phyloP scores from a whole-genome alignment of 2,113 vertebrate genomes.

The Dolichallabes microphthalmus region DNA sequence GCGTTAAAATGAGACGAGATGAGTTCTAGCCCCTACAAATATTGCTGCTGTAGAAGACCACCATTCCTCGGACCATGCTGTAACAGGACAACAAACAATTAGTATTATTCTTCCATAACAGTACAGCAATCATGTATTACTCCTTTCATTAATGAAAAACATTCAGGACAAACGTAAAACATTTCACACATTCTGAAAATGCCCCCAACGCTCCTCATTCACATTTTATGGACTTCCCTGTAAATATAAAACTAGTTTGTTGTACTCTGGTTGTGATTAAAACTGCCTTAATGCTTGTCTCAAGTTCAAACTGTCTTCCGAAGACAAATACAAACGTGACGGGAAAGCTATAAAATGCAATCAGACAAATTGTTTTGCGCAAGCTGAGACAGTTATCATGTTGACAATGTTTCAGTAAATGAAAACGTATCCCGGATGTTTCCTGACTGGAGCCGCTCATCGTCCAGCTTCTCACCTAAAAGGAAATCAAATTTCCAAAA shows the following conservation, averaged over 20 bases:
- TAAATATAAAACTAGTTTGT: not conserved
- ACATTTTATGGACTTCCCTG: not conserved
- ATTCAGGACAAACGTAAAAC: not conserved
- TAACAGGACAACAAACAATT: not conserved
- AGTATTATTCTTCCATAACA: not conserved
- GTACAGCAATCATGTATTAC: not conserved
- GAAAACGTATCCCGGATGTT: conserved; percentile 6
- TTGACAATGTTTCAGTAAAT: conserved; percentile 15
- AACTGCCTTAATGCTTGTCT: not conserved
- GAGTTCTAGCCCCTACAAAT: too few species aligned
- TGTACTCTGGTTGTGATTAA: not conserved
- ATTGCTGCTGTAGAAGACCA: not conserved
- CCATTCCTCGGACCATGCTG: not conserved
- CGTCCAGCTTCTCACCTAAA: not conserved
- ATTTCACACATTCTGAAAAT: not conserved
- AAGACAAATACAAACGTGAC: not conserved
- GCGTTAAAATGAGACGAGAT: too few species aligned
- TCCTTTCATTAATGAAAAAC: not conserved
- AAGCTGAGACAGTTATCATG: not conserved
- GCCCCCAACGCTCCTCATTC: not conserved
- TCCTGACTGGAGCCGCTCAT: conserved; percentile 16
- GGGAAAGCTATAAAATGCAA: conserved; percentile 20
- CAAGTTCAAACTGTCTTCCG: not conserved
- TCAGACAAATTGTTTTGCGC: not conserved
- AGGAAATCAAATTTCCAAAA: conserved; percentile 31